Base-by-base conservation (phyloP, 2,113 vertebrate genomes). In the Bos javanicus region DNA sequence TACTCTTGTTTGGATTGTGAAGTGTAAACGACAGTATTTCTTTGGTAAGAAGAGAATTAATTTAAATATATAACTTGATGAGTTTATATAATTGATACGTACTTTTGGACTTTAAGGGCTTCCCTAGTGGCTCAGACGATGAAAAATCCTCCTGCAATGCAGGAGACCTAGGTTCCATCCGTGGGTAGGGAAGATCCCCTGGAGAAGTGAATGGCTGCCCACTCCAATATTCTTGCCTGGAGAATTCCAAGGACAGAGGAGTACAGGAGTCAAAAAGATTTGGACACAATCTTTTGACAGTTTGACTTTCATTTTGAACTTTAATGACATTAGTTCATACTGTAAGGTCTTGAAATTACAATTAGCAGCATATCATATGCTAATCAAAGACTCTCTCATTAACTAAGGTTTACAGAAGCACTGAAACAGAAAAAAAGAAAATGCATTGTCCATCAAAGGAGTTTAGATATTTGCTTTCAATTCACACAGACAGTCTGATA, bases 401-500 rank as follows among this genome's bases (percentile, higher is more conserved):
- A 76, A 48, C 17, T 74, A 57, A 78, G 14, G 5, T 25, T 92
- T 89, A 87, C 92, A 86, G n/a, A 96, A 90, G 4, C 19, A 36
- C 43, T 71, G 12, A 80, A 56, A 48, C 14, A 91, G 86, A 96
- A 96, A 91, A 43, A 95, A 91, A 89, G 67, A 95, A 82, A 89
- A 67, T 21, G 9, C 17, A 5, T 54, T 82, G 11, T 64, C 80
- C 62, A 26, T 39, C 67, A 74, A 46, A 80, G 50, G n/a, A 86
- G 4, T 67, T 60, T 71, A 25, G 19, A 78, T 50, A 52, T 64
- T 95, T 78, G 83, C 26, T 96, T 95, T 64, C 56, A 28, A 84
- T 57, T 93, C 39, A 95, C 57, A 64, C 3, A 83, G 60, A 56
- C 43, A 89, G 57, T 46, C 5, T 76, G 59, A 80, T 8, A 74